Evolutionary conservation across 2,888 invertebrate genomes (phyloP).

Genomic region (Oscheius sp.): DNA sequence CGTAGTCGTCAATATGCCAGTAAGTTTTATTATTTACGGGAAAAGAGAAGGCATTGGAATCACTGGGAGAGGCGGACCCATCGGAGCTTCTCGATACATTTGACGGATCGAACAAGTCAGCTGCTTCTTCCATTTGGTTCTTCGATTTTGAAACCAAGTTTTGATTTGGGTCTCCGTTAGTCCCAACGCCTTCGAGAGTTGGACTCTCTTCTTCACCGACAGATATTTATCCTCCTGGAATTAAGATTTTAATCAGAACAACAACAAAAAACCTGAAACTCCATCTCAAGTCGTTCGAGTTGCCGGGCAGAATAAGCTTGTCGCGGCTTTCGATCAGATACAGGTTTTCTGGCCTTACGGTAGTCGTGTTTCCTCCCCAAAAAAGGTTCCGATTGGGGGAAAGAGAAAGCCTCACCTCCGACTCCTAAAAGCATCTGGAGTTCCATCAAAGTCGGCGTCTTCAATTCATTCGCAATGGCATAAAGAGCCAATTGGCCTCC

Average conservation of each 20-base stretch:
- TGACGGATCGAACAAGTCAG: constrained; percentile 87
- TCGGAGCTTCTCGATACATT: constrained; percentile 80
- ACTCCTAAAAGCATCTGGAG: constrained; percentile 67
- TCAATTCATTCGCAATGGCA: constrained; percentile 50
- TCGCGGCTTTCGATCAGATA: constrained; percentile 89
- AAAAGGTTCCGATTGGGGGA: not conserved
- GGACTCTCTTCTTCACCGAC: constrained; percentile 92
- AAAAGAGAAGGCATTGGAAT: not conserved
- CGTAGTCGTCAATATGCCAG: not conserved
- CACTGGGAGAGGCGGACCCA: not conserved
- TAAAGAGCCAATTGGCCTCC: constrained; percentile 49
- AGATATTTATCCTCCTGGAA: constrained; percentile 87
- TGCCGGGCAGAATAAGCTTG: constrained; percentile 96
- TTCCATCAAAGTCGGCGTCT: constrained; percentile 64
- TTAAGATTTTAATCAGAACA: not conserved
- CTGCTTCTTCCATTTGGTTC: constrained; percentile 98
- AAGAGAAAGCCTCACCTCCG: constrained; percentile 31
- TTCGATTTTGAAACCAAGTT: constrained; percentile 93
- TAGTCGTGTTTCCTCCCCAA: constrained; percentile 78
- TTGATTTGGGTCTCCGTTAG: constrained; percentile 94
- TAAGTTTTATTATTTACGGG: constrained; percentile 8
- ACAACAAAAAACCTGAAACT: constrained; percentile 91
- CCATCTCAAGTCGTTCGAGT: constrained; percentile 86
- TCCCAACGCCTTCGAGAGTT: constrained; percentile 85
- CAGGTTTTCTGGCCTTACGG: constrained; percentile 84